Evolutionary conservation across 2,797 vertebrate genomes (phyloP).

Genomic region (Oceanodroma leucorhoa): DNA sequence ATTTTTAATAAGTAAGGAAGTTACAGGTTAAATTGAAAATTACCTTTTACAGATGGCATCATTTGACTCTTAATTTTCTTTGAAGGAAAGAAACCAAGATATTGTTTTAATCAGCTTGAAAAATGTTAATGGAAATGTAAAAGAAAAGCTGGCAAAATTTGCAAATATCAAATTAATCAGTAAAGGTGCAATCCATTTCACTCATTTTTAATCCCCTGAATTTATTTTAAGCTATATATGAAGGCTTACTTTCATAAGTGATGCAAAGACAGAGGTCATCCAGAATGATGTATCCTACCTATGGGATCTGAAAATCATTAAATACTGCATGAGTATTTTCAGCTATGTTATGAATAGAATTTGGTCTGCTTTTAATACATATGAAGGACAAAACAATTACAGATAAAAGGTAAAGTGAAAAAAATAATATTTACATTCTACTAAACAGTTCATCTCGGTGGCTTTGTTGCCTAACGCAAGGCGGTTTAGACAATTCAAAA

Average conservation of each 20-base stretch:
- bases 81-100: background rate
- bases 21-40: background rate
- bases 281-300: background rate
- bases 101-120: background rate
- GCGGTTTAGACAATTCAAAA: background rate
- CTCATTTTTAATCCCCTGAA: background rate
- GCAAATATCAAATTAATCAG: background rate
- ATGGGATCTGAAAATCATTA: background rate
- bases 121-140: background rate
- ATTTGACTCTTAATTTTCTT: background rate
- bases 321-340: background rate
- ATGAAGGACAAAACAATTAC: background rate
- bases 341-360: background rate
- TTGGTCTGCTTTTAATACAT: background rate
- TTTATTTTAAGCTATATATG: background rate
- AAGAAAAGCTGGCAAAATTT: background rate
- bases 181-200: background rate
- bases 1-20: background rate
- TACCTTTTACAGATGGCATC: background rate
- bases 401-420: background rate
- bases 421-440: background rate
- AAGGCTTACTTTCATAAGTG: background rate
- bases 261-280: background rate
- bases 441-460: accelerated
- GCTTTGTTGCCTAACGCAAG: background rate